Conservation (phyloP, 2,888 invertebrate genomes). For the Epirrhoe alternata region DNA sequence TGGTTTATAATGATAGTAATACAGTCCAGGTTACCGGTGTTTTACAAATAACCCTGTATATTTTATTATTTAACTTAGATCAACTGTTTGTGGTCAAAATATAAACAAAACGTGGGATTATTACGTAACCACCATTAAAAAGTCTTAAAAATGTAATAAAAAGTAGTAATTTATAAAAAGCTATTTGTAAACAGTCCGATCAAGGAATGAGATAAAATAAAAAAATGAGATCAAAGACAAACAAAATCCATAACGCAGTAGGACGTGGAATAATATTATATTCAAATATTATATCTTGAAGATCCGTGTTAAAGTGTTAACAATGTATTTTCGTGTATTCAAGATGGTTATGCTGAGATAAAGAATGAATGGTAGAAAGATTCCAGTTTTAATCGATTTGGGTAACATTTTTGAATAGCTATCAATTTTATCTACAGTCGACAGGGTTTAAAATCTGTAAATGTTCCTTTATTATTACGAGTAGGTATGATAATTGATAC, state of each 20-base stretch:
- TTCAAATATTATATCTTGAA: slow-evolving; percentile 58
- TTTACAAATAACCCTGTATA: neutral
- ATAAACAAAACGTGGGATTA: neutral
- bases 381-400: slow-evolving; percentile 32
- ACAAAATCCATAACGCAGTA: slow-evolving; percentile 57
- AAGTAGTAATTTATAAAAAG: slow-evolving; percentile 29
- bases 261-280: slow-evolving; percentile 64
- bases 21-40: too few relatives aligned
- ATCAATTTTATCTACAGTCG: slow-evolving; percentile 14
- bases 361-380: slow-evolving; percentile 37
- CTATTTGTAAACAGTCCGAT: slow-evolving; percentile 43
- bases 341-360: slow-evolving; percentile 42
- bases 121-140: slow-evolving; percentile 12
- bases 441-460: neutral
- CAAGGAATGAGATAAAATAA: slow-evolving; percentile 41
- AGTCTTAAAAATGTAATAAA: slow-evolving; percentile 12
- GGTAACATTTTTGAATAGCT: slow-evolving; percentile 23
- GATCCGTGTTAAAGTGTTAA: slow-evolving; percentile 75
- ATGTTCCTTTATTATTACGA: neutral
- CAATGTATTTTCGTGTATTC: slow-evolving; percentile 56
- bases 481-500: neutral
- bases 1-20: too few relatives aligned
- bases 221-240: slow-evolving; percentile 46
- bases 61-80: neutral
- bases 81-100: neutral